phyloP scores from a whole-genome alignment of 2,888 invertebrate species.

The Pollenia angustigena region DNA sequence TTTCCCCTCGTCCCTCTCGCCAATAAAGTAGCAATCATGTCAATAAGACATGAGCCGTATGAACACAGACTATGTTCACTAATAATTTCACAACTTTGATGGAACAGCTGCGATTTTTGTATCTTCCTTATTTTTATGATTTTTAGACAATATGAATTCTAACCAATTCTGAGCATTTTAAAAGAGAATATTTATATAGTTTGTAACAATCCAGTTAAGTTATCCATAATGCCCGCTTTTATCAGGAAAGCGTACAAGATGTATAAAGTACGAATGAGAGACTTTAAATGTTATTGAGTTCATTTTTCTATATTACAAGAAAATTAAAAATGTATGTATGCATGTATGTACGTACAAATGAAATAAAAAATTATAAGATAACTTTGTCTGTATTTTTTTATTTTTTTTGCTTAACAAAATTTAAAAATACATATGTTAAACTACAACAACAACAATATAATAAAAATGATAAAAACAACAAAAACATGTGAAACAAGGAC shows the following conservation, averaged over 20 bases:
- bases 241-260: not conserved
- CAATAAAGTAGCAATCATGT: too few relatives aligned
- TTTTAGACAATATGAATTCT: too few relatives aligned
- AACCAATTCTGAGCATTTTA: too few relatives aligned
- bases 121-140: too few relatives aligned
- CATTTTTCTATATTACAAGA: conserved; percentile 57
- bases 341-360: not conserved
- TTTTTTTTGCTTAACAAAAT: conserved; percentile 13
- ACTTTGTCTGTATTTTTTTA: conserved; percentile 34
- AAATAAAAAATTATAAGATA: conserved; percentile 54
- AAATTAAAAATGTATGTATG: conserved; percentile 7
- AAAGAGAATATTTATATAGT: too few relatives aligned
- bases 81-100: too few relatives aligned
- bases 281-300: conserved; percentile 63
- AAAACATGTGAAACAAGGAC: conserved; percentile 71
- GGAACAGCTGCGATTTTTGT: too few relatives aligned
- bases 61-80: too few relatives aligned
- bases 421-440: conserved; percentile 62
- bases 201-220: not conserved
- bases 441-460: conserved; percentile 41
- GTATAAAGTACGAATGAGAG: conserved; percentile 2
- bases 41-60: too few relatives aligned
- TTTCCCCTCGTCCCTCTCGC: too few relatives aligned
- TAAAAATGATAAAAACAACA: conserved; percentile 11
- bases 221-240: not conserved